phyloP scores from a whole-genome alignment of 2,797 vertebrate species.

The Scleropages formosus region DNA sequence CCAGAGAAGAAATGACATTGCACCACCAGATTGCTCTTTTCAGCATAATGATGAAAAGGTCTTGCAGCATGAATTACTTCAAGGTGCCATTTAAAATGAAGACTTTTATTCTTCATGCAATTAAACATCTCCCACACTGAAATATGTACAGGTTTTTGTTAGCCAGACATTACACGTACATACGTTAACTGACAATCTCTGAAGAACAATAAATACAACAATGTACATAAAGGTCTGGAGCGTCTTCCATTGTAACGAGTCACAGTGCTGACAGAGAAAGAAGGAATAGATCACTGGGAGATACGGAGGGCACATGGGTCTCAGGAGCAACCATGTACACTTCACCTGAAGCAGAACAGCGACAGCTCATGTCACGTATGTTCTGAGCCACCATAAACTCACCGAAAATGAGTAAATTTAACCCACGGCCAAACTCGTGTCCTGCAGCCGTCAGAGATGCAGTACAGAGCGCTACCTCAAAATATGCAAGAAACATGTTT shows the following conservation, averaged over 20 bases:
- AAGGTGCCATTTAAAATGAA: constrained; percentile 47
- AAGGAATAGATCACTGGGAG: constrained; percentile 21
- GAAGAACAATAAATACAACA: constrained; percentile 54
- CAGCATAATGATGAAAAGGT: neutral
- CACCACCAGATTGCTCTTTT: neutral
- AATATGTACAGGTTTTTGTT: constrained; percentile 50
- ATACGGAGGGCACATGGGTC: neutral
- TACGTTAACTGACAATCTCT: constrained; percentile 41
- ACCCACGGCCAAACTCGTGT: neutral
- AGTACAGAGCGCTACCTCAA: neutral
- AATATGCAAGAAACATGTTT: neutral
- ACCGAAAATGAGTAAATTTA: neutral
- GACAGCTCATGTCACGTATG: constrained; percentile 3
- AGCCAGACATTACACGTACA: constrained; percentile 31
- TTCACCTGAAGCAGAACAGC: neutral
- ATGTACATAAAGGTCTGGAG: constrained; percentile 43
- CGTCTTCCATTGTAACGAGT: constrained; percentile 17
- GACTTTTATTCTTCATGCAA: constrained; percentile 54
- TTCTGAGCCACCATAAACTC: neutral
- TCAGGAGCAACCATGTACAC: neutral
- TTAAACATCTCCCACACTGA: constrained; percentile 45
- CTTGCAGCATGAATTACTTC: neutral
- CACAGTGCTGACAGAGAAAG: constrained; percentile 34
- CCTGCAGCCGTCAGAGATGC: neutral
- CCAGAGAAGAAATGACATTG: neutral